Evolutionary conservation across 2,797 vertebrate species (phyloP).

Genomic region (Anomalospiza imberbis): DNA sequence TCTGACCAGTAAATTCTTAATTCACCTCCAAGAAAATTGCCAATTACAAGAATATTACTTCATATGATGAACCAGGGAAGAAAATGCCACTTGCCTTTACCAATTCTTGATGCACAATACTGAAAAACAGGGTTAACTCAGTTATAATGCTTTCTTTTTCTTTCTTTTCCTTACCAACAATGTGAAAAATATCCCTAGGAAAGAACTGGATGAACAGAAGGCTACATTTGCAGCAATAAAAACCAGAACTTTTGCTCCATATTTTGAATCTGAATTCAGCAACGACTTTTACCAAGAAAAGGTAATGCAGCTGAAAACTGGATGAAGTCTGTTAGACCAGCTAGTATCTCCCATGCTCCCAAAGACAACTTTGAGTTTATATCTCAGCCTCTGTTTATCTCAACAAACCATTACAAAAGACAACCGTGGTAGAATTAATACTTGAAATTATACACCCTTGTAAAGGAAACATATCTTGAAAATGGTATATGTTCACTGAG

Average conservation of each 20-base stretch:
- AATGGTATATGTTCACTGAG: background rate
- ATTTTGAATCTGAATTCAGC: conserved; percentile 81
- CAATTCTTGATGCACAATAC: background rate
- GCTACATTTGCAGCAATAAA: conserved; percentile 68
- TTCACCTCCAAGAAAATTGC: background rate
- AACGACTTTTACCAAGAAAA: conserved; percentile 40
- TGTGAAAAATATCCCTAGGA: conserved; percentile 65
- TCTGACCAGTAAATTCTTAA: background rate
- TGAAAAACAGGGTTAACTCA: conserved; percentile 1
- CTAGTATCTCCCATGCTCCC: background rate
- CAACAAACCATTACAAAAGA: background rate
- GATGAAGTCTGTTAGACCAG: background rate
- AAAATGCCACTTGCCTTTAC: background rate
- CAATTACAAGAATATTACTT: background rate
- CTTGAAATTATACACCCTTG: background rate
- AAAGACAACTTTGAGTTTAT: background rate
- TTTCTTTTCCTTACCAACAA: background rate
- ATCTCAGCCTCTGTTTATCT: background rate
- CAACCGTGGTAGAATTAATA: background rate
- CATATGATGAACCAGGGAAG: background rate
- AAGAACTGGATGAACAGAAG: conserved; percentile 72
- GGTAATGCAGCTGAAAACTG: conserved; percentile 58
- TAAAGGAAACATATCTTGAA: background rate
- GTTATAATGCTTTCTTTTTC: background rate
- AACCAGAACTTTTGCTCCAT: conserved; percentile 74